phyloP scores from a whole-genome alignment of 1,140 invertebrate species.

The Anoplolepis gracilipes region DNA sequence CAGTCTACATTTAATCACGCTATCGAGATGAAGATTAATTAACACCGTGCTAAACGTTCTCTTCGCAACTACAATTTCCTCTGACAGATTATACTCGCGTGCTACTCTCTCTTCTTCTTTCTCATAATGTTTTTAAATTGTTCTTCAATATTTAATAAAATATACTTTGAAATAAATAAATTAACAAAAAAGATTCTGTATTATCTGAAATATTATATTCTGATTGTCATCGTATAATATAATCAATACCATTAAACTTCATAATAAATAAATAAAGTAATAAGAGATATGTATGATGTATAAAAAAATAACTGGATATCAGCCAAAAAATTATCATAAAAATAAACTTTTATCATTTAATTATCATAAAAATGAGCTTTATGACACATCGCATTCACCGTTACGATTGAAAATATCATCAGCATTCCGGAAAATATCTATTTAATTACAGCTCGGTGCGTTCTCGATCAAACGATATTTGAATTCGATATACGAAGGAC shows the following conservation, averaged over 20 bases:
- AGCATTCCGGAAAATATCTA: neutral
- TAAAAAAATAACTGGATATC: neutral
- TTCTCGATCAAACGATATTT: neutral
- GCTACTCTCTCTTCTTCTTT: neutral
- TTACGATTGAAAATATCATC: neutral
- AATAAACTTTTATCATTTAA: too few species aligned
- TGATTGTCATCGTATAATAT: neutral
- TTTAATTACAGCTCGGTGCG: neutral
- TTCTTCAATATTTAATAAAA: neutral
- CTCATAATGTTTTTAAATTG: neutral
- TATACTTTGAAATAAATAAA: constrained; percentile 5
- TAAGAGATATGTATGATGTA: too few species aligned
- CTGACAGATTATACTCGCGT: neutral
- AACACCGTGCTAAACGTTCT: constrained; percentile 68
- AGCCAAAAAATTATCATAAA: neutral
- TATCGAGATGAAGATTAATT: constrained; percentile 70
- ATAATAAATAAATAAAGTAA: neutral
- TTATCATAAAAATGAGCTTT: neutral
- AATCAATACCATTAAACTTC: neutral
- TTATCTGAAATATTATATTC: constrained; percentile 1
- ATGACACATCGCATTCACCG: neutral
- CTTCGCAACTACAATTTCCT: constrained; percentile 6
- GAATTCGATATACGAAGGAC: neutral
- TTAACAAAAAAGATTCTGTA: neutral
- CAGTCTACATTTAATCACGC: constrained; percentile 66